phyloP scores from a whole-genome alignment of 2,113 vertebrate genomes.

The Numenius arquata region DNA sequence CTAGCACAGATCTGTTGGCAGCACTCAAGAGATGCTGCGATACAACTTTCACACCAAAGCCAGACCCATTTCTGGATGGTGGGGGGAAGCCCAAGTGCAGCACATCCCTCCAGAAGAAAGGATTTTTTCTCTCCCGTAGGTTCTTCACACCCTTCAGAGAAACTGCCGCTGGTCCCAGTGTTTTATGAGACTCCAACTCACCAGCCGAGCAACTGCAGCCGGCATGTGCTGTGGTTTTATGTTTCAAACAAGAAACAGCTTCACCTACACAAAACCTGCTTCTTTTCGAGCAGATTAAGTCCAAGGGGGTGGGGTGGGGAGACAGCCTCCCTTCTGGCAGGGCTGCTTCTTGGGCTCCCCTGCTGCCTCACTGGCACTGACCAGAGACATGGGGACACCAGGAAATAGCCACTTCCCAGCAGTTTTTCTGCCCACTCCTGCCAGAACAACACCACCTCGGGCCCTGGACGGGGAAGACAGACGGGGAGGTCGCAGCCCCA shows the following conservation, averaged over 20 bases:
- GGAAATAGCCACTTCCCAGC: neutral
- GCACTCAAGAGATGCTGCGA: neutral
- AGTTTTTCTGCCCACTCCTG: neutral
- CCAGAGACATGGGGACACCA: neutral
- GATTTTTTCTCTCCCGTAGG: neutral
- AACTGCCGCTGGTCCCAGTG: neutral
- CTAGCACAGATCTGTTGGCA: neutral
- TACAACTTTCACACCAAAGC: neutral
- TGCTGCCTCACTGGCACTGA: neutral
- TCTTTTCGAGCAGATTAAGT: conserved; percentile 1
- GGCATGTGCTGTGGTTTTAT: conserved; percentile 25
- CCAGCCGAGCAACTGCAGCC: conserved; percentile 23
- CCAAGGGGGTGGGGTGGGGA: neutral
- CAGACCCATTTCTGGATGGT: neutral
- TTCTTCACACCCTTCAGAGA: conserved; percentile 37
- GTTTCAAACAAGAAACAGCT: conserved; percentile 64
- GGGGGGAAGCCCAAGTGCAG: neutral
- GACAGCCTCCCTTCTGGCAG: neutral
- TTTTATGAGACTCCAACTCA: conserved; percentile 38
- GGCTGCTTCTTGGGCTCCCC: neutral
- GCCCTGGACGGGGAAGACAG: neutral
- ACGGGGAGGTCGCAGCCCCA: accelerated
- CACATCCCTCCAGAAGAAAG: neutral
- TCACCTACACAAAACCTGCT: conserved; percentile 55
- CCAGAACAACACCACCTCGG: neutral